Base-by-base conservation (phyloP, 2,113 vertebrate genomes). In the Lepus timidus region DNA sequence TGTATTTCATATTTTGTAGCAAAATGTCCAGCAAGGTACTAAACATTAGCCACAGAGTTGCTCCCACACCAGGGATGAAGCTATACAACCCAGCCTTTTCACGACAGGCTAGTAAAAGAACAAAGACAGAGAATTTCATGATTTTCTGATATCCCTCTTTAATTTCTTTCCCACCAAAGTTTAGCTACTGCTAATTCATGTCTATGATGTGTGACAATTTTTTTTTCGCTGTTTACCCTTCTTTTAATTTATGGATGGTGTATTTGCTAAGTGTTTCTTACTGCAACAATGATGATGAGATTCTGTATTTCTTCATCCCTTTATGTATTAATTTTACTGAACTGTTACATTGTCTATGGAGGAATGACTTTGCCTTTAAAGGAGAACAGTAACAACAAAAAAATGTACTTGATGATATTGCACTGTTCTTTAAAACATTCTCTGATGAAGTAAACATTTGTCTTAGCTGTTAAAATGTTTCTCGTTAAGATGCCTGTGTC, bases 221-320 rank as follows among this genome's bases (percentile, higher is more conserved):
- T 80, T 13, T 3, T 85, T n/a, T 36, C 55, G 36, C 36, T 55
- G 6, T n/a, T 23, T 75, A 17, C 62, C 12, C 23, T 70, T 85
- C 8, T 94, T 75, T 16, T 70, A 2, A 75, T 13, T 17, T 52
- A 92, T 33, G 27, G 5, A 3, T 75, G 16, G 13, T 16, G 13
- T 31, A 75, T 55, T 44, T 94, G 16, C 52, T 61, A 89, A 74
- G 27, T 85, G 22, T 74, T 61, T 70, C 88, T 81, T 81, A 89
- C 31, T 31, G 3, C 31, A 80, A 74, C 3, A 52, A 1, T 74
- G 33, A 67, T 33, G 1, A 74, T 16, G 51, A 11, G 8, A 80
- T 25, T 14, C 51, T 89, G 33, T 13, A 58, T 70, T 62, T 79
- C 51, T 92, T 65, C 51, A 84, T 85, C 33, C 19, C 6, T 78